A percentile compares a stretch with the other conserved stretches of the same genome.
These are phyloP conservation scores for Eunapius fragilis DNA, from an alignment of 37 sponge, comb jelly and placozoan genomes.

Conservation along the genomic window DNA sequence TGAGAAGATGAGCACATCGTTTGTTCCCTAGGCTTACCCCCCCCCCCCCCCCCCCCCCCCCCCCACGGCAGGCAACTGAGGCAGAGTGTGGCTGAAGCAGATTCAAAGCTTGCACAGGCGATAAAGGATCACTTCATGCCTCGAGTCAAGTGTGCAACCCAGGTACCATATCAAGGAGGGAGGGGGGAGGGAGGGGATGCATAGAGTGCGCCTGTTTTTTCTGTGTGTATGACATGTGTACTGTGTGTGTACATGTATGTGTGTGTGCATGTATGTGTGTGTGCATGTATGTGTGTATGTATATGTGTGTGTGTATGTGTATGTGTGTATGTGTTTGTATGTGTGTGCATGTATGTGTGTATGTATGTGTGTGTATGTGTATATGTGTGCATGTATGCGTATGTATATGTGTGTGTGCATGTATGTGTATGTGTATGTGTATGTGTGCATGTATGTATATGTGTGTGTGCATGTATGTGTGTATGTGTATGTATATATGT, in stretches of 20 bases:
- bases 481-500: not conserved
- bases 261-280: too few species aligned
- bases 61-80: conserved; percentile 32
- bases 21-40: too few species aligned
- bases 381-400: not conserved
- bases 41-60: too few species aligned
- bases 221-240: too few species aligned
- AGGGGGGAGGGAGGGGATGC: too few species aligned
- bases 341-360: too few species aligned
- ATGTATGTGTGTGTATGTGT: too few species aligned
- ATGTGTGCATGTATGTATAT: not conserved
- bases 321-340: too few species aligned
- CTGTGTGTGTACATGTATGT: too few species aligned
- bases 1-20: conserved; percentile 6
- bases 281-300: too few species aligned
- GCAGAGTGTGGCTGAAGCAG: conserved; percentile 1
- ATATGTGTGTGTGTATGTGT: too few species aligned
- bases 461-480: not conserved
- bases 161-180: conserved; percentile 45
- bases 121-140: conserved; percentile 52
- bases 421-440: not conserved
- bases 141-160: conserved; percentile 47
- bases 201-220: too few species aligned
- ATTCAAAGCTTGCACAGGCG: conserved; percentile 38
- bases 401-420: not conserved